Base-by-base conservation (phyloP, 2,888 invertebrate species). In the Eustalomyia histrio region DNA sequence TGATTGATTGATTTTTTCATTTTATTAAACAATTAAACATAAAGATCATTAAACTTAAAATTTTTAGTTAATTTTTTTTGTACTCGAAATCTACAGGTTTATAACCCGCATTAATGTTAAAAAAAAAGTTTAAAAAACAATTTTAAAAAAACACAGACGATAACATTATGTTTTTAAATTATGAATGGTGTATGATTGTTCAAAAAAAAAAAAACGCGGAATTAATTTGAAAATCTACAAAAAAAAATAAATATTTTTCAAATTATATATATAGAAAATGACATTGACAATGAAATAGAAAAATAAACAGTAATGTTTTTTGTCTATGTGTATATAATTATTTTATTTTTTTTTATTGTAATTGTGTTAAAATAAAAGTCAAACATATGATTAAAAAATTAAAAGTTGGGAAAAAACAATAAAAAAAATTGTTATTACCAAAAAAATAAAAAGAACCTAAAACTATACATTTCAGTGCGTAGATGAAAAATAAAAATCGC, bases 401-500 rank as follows among this genome's bases (percentile, higher is more conserved):
- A 39, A 47, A 47, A 47, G 43, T 47, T 47, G 43, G n/a, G 1
- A 12, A 43, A 47, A 47, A n/a, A n/a, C 1, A n/a, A 39, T 14
- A 47, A 47, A n/a, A 47, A 47, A 47, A 47, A 47, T 14, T n/a
- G 6, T 47, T 47, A 47, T 47, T n/a, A 2, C 43, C 43, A 47
- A n/a, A 47, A n/a, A n/a, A 47, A 43, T n/a, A 14, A 39, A 47
- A 47, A 47, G 2, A 47, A 47, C 43, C 43, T 47, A n/a, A 47
- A n/a, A 47, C n/a, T 47, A 47, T 14, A n/a, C 43, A 47, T n/a
- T 47, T 47, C n/a, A 47, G 43, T 47, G 43, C 43, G 43, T n/a
- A 47, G 43, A 47, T 14, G 14, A 47, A 47, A n/a, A 39, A 35
- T 5, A 39, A 39, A 12, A 39, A 12, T 39, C 43, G n/a, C n/a